These are phyloP conservation scores for Calyptomena viridis DNA, from an alignment of 2,113 vertebrate species.

Conservation along the genomic window DNA sequence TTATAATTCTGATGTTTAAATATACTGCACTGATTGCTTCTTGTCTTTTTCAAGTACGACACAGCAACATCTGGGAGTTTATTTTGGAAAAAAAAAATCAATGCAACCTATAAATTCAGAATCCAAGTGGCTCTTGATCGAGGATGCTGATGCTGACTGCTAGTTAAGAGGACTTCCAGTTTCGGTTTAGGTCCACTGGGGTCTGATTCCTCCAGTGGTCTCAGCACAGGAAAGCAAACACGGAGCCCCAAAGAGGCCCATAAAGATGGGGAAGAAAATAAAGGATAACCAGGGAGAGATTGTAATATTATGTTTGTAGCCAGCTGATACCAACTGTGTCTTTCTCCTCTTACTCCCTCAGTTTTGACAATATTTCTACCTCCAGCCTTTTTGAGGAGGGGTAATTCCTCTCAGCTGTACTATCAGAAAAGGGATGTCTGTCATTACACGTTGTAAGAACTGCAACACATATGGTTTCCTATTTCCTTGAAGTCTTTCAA, in stretches of 20 bases:
- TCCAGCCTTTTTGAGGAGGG: not conserved
- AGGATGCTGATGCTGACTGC: not conserved
- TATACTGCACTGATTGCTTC: constrained; percentile 40
- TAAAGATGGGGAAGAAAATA: not conserved
- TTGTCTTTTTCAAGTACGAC: constrained; percentile 13
- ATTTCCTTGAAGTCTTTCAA: not conserved
- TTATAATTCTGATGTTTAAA: constrained; percentile 30
- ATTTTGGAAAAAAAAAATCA: not conserved
- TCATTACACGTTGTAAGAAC: not conserved
- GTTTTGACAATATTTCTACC: not conserved
- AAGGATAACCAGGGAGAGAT: not conserved
- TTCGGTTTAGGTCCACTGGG: not conserved
- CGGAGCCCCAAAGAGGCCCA: not conserved
- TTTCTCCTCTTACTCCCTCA: not conserved
- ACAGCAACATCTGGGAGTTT: not conserved
- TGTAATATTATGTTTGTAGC: not conserved
- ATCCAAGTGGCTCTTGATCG: not conserved
- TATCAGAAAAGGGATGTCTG: not conserved
- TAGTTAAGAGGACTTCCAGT: not conserved
- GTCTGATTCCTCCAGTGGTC: not conserved
- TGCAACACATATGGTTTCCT: not conserved
- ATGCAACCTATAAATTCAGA: not conserved
- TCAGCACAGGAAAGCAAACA: not conserved
- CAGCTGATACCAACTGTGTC: not conserved
- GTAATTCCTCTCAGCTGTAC: not conserved